Evolutionary conservation across 2,888 invertebrate species (phyloP), one percentile per base, ranked within the genome.

Genomic region (Tillus elongatus): DNA sequence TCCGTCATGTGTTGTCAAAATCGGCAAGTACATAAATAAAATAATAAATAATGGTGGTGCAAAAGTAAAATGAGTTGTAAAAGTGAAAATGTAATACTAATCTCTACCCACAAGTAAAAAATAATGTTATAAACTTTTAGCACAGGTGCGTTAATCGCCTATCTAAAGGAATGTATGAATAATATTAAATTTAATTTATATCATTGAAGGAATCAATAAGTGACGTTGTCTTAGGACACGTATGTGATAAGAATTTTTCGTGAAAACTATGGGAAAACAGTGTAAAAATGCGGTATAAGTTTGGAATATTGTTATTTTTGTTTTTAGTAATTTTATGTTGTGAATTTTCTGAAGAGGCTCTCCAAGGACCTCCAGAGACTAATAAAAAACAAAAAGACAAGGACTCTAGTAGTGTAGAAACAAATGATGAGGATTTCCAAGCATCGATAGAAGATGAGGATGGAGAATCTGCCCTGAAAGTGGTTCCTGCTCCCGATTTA

Each of bases 401-500:
- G 9, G 50, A 56, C 35, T 45, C 47, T 14, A 52, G 54, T 26
- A 40, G 45, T 13, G 3, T 33, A 8, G 35, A 51, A 13, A 56
- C 61, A 15, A 40, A 42, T 35, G 43, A 47, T 31, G 51, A 57
- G 31, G 63, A 64, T 37, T 58, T 58, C 46, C 46, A 60, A 31
- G 47, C 56, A 16, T 58, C 58, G 36, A 46, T 53, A 26, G 53
- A 52, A 29, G 57, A 60, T 37, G 58, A 57, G 12, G 51, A 47
- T 31, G 57, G 53, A 6, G 51, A 48, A 15, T 55, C 56, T 16
- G 58, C 59, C 15, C 52, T 62, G 30, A 62, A 63, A 50, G 56
- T 64, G 16, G 60, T 65, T 13, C 53, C 61, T 16, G 57, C 64
- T 10, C 64, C 68, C 9, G 67, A 68, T 53, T 50, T 66, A 32